Evolutionary conservation across 1,140 invertebrate species (phyloP), one percentile per base, ranked within the genome.

Genomic region (Dinothrombium tinctorium): DNA sequence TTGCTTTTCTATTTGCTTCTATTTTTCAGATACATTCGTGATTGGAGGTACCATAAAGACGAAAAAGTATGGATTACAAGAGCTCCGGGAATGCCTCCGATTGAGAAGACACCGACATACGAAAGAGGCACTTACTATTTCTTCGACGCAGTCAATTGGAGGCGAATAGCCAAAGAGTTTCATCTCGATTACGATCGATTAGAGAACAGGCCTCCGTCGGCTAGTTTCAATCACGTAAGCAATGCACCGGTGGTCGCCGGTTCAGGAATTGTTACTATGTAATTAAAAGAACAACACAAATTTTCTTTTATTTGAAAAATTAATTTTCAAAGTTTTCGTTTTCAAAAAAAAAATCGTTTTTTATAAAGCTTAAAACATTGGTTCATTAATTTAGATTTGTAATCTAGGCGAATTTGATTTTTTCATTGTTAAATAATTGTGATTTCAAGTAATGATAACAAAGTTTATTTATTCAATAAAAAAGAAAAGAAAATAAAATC

Each of bases 41-140:
- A 98, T 54, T 99, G 92, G 92, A 71, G 92, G 62, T 99, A 89
- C 68, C 90, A 96, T 60, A 95, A 81, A 67, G 87, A 94, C 55
- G 89, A 98, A 59, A 81, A 89, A 60, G 79, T 95, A 50, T 99
- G 92, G 92, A 86, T 99, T 59, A 96, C 87, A 49, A 74, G 92
- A 63, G 86, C 84, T 50, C 84, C 83, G 43, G 84, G 86, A 47
- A 72, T 83, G 62, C 75, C 75, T 46, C 74, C 83, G 47, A 68
- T 80, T 46, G 83, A 95, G 61, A 95, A 95, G 64, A 90, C 84
- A 48, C 70, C 69, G 47, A 82, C 77, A 47, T 95, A 89, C 62
- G 90, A 96, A 66, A 69, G 86, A 53, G 89, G 90, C 61, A 94
- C 86, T 49, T 98, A 96, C 65, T 94, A 89, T 66, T 92, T 90